These are phyloP conservation scores for Beroe ovata DNA, from an alignment of 37 sponge, comb jelly and placozoan species.

Conservation along the genomic window DNA sequence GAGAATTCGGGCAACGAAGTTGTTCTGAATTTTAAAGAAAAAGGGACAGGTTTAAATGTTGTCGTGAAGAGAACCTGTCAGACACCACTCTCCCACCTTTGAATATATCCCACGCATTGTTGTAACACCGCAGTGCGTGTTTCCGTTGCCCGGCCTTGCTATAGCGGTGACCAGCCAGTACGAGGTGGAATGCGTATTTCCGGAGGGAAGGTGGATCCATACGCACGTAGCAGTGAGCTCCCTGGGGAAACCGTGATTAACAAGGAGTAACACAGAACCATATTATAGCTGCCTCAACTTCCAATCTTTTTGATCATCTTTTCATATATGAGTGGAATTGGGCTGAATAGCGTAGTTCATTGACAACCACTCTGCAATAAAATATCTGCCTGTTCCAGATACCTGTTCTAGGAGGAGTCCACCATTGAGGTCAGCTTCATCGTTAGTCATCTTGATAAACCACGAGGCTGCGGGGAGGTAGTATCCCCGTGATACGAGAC, in stretches of 20 bases:
- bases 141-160: conserved; percentile 73
- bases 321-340: too few species aligned
- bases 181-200: conserved; percentile 87
- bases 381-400: too few species aligned
- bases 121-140: conserved; percentile 61
- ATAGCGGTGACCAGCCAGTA: conserved; percentile 87
- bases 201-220: conserved; percentile 72
- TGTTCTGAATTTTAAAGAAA: too few species aligned
- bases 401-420: conserved; percentile 66
- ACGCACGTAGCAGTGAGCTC: conserved; percentile 81
- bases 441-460: conserved; percentile 69
- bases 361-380: too few species aligned
- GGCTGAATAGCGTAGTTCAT: too few species aligned
- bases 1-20: too few species aligned
- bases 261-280: not conserved
- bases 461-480: conserved; percentile 72
- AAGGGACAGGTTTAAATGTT: too few species aligned
- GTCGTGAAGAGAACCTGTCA: too few species aligned
- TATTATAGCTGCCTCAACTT: too few species aligned
- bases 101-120: conserved; percentile 61
- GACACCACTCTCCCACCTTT: conserved; percentile 24
- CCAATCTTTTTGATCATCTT: too few species aligned
- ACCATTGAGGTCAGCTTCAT: conserved; percentile 65
- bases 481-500: conserved; percentile 74
- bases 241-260: conserved; percentile 69